Evolutionary conservation across 2,113 vertebrate species (phyloP).

Genomic region (Poeciliopsis prolifica): DNA sequence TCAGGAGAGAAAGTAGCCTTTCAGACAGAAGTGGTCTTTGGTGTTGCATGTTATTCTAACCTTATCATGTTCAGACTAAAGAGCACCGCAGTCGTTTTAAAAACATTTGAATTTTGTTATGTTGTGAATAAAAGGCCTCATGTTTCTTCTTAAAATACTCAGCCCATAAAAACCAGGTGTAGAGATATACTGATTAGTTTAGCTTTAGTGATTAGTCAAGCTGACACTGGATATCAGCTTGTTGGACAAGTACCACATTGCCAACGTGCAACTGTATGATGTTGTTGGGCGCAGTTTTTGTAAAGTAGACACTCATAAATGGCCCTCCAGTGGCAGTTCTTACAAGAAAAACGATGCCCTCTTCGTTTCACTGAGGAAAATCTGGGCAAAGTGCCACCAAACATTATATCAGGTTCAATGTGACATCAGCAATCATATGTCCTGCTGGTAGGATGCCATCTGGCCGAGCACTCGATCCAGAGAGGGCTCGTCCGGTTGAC

Average conservation of each 20-base stretch:
- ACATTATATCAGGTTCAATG: slow-evolving; percentile 13
- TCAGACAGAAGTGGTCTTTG: background rate
- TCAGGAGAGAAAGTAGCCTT: background rate
- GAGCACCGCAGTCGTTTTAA: too few relatives aligned
- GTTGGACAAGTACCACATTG: too few relatives aligned
- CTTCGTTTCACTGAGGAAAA: background rate
- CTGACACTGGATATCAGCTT: too few relatives aligned
- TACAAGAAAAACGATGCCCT: background rate
- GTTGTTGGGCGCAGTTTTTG: too few relatives aligned
- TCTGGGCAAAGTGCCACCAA: background rate
- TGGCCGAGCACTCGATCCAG: slow-evolving; percentile 38
- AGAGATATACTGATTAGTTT: too few relatives aligned
- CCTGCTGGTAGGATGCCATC: slow-evolving; percentile 54
- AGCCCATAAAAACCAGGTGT: too few relatives aligned
- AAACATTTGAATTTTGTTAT: too few relatives aligned
- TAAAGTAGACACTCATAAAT: background rate
- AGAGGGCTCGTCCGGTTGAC: slow-evolving; percentile 39
- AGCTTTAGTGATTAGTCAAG: too few relatives aligned
- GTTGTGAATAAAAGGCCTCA: too few relatives aligned
- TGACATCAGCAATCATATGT: slow-evolving; percentile 40
- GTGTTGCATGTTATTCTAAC: background rate
- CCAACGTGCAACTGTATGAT: too few relatives aligned
- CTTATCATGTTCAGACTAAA: too few relatives aligned
- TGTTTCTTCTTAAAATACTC: too few relatives aligned
- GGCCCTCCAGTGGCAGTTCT: background rate